Conservation (phyloP, 2,113 vertebrate genomes). For the Carassius carassius region DNA sequence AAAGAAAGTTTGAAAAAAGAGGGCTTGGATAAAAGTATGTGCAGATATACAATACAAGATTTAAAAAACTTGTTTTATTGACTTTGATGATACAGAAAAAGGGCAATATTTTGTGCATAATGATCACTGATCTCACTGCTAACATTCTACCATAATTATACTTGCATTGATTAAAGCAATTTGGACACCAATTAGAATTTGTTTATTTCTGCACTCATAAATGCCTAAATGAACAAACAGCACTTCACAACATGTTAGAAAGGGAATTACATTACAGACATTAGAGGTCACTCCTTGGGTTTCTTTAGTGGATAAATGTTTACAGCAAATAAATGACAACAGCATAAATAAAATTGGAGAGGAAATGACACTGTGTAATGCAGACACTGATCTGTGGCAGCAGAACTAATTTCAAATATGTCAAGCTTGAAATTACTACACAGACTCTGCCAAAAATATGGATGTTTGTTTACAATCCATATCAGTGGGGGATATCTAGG, state of each 20-base stretch:
- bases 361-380: slow-evolving; percentile 45
- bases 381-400: slow-evolving; percentile 49
- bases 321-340: slow-evolving; percentile 58
- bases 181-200: slow-evolving; percentile 36
- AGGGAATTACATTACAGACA: slow-evolving; percentile 19
- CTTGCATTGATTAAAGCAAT: slow-evolving; percentile 39
- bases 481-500: slow-evolving; percentile 53
- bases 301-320: slow-evolving; percentile 50
- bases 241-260: slow-evolving; percentile 15
- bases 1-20: too few species aligned
- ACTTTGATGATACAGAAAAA: not conserved
- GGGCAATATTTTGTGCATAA: not conserved
- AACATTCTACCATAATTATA: slow-evolving; percentile 44
- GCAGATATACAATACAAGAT: not conserved
- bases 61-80: slow-evolving; percentile 21
- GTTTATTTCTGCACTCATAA: not conserved
- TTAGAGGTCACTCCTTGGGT: slow-evolving; percentile 37
- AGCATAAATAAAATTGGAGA: slow-evolving; percentile 50
- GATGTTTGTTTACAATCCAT: slow-evolving; percentile 59
- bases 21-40: not conserved
- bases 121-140: slow-evolving; percentile 11
- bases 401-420: slow-evolving; percentile 63
- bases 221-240: slow-evolving; percentile 16
- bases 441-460: slow-evolving; percentile 57
- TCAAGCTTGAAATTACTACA: slow-evolving; percentile 63